phyloP scores from a whole-genome alignment of 2,113 vertebrate genomes.

The Gadus chalcogrammus region DNA sequence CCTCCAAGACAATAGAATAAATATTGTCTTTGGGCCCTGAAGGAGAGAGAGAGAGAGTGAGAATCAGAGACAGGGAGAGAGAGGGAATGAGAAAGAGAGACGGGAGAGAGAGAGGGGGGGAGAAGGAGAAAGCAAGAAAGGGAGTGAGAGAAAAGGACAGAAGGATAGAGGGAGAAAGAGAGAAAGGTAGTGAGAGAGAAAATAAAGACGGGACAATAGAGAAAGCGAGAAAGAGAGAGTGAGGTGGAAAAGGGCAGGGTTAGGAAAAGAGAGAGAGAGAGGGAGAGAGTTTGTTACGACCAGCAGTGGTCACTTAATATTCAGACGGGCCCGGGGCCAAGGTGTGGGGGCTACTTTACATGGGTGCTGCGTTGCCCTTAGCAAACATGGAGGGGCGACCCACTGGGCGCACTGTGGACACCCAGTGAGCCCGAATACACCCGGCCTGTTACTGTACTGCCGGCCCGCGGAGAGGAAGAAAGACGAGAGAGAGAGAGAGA shows the following conservation, averaged over 20 bases:
- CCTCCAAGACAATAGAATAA: too few relatives aligned
- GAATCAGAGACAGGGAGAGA: slow-evolving; percentile 9
- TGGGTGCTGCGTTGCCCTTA: slow-evolving; percentile 66
- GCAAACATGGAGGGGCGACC: slow-evolving; percentile 53
- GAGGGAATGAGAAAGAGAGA: slow-evolving; percentile 3
- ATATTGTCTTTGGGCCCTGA: not conserved
- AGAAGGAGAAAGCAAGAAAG: too few relatives aligned
- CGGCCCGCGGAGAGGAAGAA: slow-evolving; percentile 18
- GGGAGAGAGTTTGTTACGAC: not conserved
- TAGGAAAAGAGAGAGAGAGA: slow-evolving; percentile 29
- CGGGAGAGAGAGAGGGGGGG: not conserved
- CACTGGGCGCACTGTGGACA: slow-evolving; percentile 56
- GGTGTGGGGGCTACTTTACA: slow-evolving; percentile 71
- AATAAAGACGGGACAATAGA: too few relatives aligned
- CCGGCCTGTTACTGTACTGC: slow-evolving; percentile 25
- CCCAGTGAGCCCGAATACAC: slow-evolving; percentile 50
- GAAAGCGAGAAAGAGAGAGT: not conserved
- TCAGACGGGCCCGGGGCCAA: slow-evolving; percentile 65
- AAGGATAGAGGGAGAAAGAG: slow-evolving; percentile 7
- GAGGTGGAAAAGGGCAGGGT: slow-evolving; percentile 50
- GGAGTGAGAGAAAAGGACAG: not conserved
- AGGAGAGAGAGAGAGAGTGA: not conserved
- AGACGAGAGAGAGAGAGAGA: not conserved
- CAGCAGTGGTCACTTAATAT: slow-evolving; percentile 69
- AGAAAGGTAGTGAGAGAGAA: slow-evolving; percentile 9